Evolutionary conservation across 2,797 vertebrate species (phyloP), one percentile per base, ranked within the genome.

Genomic region (Scleropages formosus): DNA sequence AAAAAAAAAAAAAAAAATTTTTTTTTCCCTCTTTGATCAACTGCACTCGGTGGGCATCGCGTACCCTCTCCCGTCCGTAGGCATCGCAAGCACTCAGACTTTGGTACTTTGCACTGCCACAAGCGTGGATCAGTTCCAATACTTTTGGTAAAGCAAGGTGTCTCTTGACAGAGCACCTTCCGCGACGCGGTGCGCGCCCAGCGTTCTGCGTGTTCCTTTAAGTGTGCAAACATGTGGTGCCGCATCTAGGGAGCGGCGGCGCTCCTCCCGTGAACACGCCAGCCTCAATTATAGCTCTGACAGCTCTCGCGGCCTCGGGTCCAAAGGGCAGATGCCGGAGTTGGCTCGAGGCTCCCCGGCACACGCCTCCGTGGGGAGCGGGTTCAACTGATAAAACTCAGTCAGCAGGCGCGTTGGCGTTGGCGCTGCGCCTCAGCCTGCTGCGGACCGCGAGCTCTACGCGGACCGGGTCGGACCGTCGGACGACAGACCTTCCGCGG

Each of bases 321-420:
- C 76, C 75, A 69, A 47, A 18, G 56, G 80, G 53, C 56, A 46
- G 79, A 78, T 78, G 8, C 11, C 72, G 26, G 4, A 39, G 20
- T 58, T 73, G 9, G n/a, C 15, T n/a, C 4, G 0, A 24, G 26
- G n/a, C 49, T 53, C 31, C 18, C 11, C 22, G 44, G 51, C 4
- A 22, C 16, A 22, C 1, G 56, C 71, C 24, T 47, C 31, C n/a
- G 58, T 2, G 8, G 46, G n/a, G 58, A 73, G 27, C 68, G 75
- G 71, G 26, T n/a, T 44, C 12, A 58, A 39, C 75, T 80, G 81
- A 83, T 82, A 87, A 84, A 82, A 84, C 82, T 82, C 77, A 78
- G 78, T 80, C 79, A 20, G n/a, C 13, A 22, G 18, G 12, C 11
- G 22, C 1, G 18, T 2, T n/a, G 0, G 10, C 0, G 10, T 10